Percentiles rank a stretch among this genome's conserved stretches.
These are phyloP conservation scores for Eumacrocentrus americanus DNA, from an alignment of 2,888 invertebrate genomes.

Conservation along the genomic window DNA sequence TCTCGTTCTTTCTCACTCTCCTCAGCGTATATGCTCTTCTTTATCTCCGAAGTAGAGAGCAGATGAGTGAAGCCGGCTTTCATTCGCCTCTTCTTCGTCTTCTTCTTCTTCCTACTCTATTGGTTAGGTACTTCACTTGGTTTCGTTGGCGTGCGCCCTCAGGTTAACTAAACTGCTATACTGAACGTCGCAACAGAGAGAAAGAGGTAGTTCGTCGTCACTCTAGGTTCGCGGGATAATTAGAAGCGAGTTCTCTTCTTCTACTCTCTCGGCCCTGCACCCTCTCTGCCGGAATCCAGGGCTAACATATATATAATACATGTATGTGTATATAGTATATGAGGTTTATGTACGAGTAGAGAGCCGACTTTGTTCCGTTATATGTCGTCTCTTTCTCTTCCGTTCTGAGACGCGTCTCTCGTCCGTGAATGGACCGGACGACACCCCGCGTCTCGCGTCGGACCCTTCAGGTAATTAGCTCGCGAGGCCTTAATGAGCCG, in stretches of 20 bases:
- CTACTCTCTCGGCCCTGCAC: conserved; percentile 23
- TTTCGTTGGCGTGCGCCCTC: conserved; percentile 14
- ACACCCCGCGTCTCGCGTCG: conserved; percentile 18
- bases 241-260: conserved; percentile 44
- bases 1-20: conserved; percentile 16
- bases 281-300: conserved; percentile 27
- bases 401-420: conserved; percentile 14
- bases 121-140: conserved; percentile 17
- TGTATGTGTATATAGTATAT: background rate
- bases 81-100: conserved; percentile 1
- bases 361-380: conserved; percentile 25
- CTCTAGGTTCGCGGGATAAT: conserved; percentile 39
- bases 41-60: background rate
- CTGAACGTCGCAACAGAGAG: background rate
- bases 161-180: conserved; percentile 5
- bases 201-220: too few relatives aligned
- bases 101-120: conserved; percentile 12
- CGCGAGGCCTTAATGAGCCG: conserved; percentile 28
- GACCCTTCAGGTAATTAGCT: conserved; percentile 27
- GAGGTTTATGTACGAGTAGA: background rate
- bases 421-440: conserved; percentile 27
- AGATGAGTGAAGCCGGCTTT: background rate
- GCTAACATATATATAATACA: conserved; percentile 6
- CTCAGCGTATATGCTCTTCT: conserved; percentile 1
- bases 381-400: conserved; percentile 14